phyloP scores from a whole-genome alignment of 2,113 vertebrate genomes.

The Willisornis vidua region DNA sequence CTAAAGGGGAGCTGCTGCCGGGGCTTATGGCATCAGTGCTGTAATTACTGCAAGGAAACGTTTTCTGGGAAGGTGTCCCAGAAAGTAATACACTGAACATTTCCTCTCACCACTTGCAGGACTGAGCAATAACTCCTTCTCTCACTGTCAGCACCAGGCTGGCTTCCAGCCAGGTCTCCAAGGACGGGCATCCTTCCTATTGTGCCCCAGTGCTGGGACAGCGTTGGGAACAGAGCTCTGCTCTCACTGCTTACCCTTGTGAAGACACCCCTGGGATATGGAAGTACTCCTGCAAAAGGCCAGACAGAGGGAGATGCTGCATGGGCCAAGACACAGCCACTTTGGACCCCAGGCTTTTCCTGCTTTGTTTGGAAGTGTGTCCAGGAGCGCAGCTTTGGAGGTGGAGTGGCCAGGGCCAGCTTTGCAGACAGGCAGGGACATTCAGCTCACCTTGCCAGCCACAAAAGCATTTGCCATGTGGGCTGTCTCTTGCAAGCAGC shows the following conservation, averaged over 20 bases:
- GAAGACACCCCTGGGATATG: background rate
- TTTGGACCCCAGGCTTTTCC: background rate
- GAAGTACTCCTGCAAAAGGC: background rate
- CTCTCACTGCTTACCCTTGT: background rate
- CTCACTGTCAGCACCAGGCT: background rate
- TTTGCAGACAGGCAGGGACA: background rate
- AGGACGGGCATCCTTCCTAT: background rate
- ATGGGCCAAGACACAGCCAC: background rate
- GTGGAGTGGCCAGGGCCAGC: background rate
- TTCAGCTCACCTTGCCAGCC: background rate
- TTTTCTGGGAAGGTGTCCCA: slow-evolving; percentile 44
- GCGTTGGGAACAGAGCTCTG: background rate
- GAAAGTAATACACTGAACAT: background rate
- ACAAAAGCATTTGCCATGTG: accelerated
- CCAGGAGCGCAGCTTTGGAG: background rate
- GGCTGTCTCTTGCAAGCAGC: background rate
- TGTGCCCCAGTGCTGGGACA: accelerated
- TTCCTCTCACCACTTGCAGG: background rate
- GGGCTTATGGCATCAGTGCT: background rate
- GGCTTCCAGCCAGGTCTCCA: background rate
- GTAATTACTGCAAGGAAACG: background rate
- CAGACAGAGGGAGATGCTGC: background rate
- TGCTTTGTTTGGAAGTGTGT: background rate
- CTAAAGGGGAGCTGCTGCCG: background rate
- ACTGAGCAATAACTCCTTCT: background rate